Evolutionary conservation across 2,888 invertebrate species (phyloP).

Genomic region (Ectemnius cavifrons): DNA sequence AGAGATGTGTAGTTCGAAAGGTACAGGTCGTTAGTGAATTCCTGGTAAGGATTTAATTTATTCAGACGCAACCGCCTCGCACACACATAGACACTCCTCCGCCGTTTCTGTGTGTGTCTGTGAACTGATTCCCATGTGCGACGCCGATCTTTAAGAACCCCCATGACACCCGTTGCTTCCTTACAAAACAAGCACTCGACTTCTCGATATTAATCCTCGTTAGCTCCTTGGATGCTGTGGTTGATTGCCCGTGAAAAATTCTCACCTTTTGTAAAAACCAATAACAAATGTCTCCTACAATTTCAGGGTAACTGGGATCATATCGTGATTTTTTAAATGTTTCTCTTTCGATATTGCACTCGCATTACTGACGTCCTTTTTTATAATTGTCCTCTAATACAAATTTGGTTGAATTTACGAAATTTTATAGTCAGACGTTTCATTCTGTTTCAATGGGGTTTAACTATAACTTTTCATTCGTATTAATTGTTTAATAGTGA

Average conservation of each 20-base stretch:
- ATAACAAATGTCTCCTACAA: constrained; percentile 25
- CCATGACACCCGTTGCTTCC: constrained; percentile 23
- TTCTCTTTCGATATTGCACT: too few species aligned
- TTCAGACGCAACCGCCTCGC: constrained; percentile 57
- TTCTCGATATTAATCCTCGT: constrained; percentile 57
- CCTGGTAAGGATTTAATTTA: constrained; percentile 73
- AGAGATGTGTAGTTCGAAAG: constrained; percentile 54
- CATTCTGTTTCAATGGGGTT: too few species aligned
- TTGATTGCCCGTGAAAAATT: constrained; percentile 38
- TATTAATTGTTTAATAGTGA: too few species aligned
- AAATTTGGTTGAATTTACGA: too few species aligned
- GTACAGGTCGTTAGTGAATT: constrained; percentile 71
- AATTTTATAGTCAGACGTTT: too few species aligned
- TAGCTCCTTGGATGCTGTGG: constrained; percentile 42
- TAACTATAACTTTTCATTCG: too few species aligned
- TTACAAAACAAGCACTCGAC: constrained; percentile 53
- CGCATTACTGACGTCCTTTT: too few species aligned
- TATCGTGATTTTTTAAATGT: not conserved
- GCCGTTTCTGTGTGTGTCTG: constrained; percentile 8
- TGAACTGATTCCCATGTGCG: constrained; percentile 52
- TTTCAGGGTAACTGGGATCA: not conserved
- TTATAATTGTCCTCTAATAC: too few species aligned
- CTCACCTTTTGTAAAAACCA: not conserved
- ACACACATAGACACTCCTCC: too few species aligned
- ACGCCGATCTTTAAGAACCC: constrained; percentile 55